phyloP scores from a whole-genome alignment of 2,888 invertebrate genomes.

The Eutolmus rufibarbis region DNA sequence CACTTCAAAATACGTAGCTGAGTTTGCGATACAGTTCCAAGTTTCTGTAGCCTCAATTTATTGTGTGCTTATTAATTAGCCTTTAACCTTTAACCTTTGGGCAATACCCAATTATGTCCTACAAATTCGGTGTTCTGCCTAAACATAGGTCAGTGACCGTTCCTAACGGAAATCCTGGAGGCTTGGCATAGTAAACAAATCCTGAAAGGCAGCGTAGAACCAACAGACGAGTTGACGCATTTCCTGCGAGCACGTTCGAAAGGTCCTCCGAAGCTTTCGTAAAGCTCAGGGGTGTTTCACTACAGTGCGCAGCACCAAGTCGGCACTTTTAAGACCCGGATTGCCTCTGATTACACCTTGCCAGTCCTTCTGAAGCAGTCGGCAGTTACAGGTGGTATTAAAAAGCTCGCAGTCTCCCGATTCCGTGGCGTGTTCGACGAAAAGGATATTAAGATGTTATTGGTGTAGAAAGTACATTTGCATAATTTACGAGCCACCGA shows the following conservation, averaged over 20 bases:
- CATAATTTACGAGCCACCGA: not conserved
- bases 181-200: conserved; percentile 8
- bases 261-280: conserved; percentile 1
- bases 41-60: not conserved
- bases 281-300: not conserved
- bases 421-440: not conserved
- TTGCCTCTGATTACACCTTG: not conserved
- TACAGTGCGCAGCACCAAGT: not conserved
- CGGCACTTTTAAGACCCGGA: not conserved
- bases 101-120: not conserved
- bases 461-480: not conserved
- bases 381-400: not conserved
- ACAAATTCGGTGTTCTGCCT: not conserved
- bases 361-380: conserved; percentile 17
- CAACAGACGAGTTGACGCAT: not conserved
- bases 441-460: not conserved
- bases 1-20: not conserved
- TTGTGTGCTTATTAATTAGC: not conserved
- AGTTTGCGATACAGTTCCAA: not conserved
- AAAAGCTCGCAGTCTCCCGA: not conserved
- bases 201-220: not conserved
- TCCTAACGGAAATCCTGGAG: not conserved
- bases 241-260: not conserved
- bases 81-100: not conserved
- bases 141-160: conserved; percentile 1